These are phyloP conservation scores for Ectemnius cavifrons DNA, from an alignment of 2,888 invertebrate species.

Conservation along the genomic window DNA sequence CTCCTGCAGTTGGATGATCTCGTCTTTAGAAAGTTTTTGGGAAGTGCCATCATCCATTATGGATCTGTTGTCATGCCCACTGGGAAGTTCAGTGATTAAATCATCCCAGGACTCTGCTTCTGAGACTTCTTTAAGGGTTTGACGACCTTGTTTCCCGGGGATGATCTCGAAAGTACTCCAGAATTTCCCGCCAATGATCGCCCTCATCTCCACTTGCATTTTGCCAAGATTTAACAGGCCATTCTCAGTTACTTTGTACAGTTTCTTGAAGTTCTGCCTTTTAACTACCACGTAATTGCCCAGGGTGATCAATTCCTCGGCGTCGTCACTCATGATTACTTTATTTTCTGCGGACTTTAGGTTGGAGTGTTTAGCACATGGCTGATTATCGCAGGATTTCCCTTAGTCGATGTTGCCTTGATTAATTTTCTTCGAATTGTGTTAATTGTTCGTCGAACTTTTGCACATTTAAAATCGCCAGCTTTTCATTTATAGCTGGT, in stretches of 20 bases:
- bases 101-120: conserved; percentile 82
- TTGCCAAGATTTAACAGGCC: conserved; percentile 84
- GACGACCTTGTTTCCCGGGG: conserved; percentile 77
- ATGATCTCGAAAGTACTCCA: conserved; percentile 88
- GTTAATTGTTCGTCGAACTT: too few relatives aligned
- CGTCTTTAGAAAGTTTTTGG: conserved; percentile 89
- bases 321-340: conserved; percentile 37
- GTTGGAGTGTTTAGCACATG: conserved; percentile 3
- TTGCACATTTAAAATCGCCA: too few relatives aligned
- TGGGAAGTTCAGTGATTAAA: conserved; percentile 82
- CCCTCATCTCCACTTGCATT: conserved; percentile 84
- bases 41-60: conserved; percentile 89
- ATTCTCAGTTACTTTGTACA: conserved; percentile 85
- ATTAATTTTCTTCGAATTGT: too few relatives aligned
- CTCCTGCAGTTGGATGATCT: conserved; percentile 89
- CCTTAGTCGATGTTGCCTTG: too few relatives aligned
- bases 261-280: conserved; percentile 87
- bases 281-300: conserved; percentile 89
- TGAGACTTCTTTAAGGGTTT: conserved; percentile 74
- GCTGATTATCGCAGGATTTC: not conserved
- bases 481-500: too few relatives aligned
- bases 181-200: conserved; percentile 84
- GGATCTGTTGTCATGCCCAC: conserved; percentile 90
- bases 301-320: conserved; percentile 79
- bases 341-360: not conserved